Percentiles rank a stretch among this genome's conserved stretches.
These are phyloP conservation scores for Nibea albiflora DNA, from an alignment of 2,113 vertebrate genomes.

Conservation along the genomic window DNA sequence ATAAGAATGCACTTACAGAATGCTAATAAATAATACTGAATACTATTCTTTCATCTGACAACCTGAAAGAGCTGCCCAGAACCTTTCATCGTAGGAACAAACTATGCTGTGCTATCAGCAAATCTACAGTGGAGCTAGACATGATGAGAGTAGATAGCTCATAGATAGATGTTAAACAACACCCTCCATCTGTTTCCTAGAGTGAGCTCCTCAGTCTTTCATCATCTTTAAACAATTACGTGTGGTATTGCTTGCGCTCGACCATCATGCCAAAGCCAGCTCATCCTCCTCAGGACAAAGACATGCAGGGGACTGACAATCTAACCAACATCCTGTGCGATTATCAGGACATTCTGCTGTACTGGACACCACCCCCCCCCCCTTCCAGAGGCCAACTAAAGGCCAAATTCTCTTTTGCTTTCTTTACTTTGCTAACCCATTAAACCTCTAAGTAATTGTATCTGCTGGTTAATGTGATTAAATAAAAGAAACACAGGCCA, in stretches of 20 bases:
- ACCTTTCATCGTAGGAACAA: conserved; percentile 24
- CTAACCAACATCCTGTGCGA: conserved; percentile 58
- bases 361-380: neutral
- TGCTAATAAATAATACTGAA: conserved; percentile 4
- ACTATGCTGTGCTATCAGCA: neutral
- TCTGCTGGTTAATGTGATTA: conserved; percentile 61
- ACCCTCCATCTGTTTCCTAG: conserved; percentile 66
- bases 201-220: conserved; percentile 33
- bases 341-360: conserved; percentile 47
- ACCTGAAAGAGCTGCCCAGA: neutral
- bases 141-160: conserved; percentile 39
- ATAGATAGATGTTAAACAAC: conserved; percentile 43
- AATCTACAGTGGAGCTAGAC: conserved; percentile 11
- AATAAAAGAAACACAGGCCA: conserved; percentile 46
- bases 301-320: conserved; percentile 39
- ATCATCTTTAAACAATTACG: conserved; percentile 71
- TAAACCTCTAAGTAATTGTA: conserved; percentile 30
- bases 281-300: conserved; percentile 46
- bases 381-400: conserved; percentile 14
- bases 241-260: conserved; percentile 43
- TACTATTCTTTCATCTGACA: neutral
- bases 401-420: conserved; percentile 40
- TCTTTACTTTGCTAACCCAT: conserved; percentile 45
- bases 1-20: neutral
- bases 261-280: conserved; percentile 53